phyloP scores from a whole-genome alignment of 2,888 invertebrate genomes.

The Eupithecia tripunctaria region DNA sequence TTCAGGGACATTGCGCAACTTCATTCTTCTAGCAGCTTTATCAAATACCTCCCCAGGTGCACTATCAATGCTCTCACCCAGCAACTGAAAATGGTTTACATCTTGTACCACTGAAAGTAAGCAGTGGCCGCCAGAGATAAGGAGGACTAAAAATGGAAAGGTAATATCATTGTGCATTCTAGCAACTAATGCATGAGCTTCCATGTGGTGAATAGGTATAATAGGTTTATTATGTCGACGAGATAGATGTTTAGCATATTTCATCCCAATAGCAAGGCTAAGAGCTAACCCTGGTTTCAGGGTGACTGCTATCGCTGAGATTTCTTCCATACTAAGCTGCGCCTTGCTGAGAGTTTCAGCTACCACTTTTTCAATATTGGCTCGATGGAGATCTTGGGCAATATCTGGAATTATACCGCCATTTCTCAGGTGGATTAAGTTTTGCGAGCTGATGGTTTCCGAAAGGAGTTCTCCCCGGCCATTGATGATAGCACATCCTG shows the following conservation, averaged over 20 bases:
- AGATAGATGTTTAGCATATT: slow-evolving; percentile 92
- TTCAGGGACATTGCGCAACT: slow-evolving; percentile 90
- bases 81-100: slow-evolving; percentile 89
- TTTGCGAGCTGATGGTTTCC: slow-evolving; percentile 93
- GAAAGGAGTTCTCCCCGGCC: slow-evolving; percentile 89
- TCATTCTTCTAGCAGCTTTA: slow-evolving; percentile 94
- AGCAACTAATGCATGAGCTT: slow-evolving; percentile 97
- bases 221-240: slow-evolving; percentile 89
- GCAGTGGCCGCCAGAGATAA: slow-evolving; percentile 98
- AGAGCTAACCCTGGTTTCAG: slow-evolving; percentile 92
- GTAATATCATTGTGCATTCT: slow-evolving; percentile 89
- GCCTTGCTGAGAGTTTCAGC: slow-evolving; percentile 87
- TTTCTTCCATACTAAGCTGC: slow-evolving; percentile 85
- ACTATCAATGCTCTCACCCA: slow-evolving; percentile 92
- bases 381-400: slow-evolving; percentile 92
- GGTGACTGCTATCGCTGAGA: slow-evolving; percentile 96
- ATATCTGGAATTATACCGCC: slow-evolving; percentile 97
- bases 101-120: slow-evolving; percentile 90
- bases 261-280: slow-evolving; percentile 91
- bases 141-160: slow-evolving; percentile 95
- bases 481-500: slow-evolving; percentile 95
- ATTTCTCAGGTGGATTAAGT: slow-evolving; percentile 87
- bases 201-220: slow-evolving; percentile 99
- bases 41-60: slow-evolving; percentile 98
- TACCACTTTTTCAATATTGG: slow-evolving; percentile 90